phyloP scores from a whole-genome alignment of 1,140 invertebrate genomes.

The Medauroidea extradentata region DNA sequence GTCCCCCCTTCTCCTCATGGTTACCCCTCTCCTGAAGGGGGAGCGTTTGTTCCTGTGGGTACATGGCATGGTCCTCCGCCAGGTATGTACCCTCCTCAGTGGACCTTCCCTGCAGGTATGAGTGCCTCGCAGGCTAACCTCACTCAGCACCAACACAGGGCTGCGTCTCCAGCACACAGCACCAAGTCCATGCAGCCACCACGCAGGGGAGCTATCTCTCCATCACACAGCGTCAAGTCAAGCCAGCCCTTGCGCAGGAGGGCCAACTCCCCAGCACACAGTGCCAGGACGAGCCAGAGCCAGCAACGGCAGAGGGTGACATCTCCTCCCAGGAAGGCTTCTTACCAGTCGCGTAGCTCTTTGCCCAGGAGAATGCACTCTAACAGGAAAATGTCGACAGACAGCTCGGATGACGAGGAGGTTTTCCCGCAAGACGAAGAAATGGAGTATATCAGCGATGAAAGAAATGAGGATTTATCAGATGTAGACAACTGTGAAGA shows the following conservation, averaged over 20 bases:
- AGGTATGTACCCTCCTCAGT: slow-evolving; percentile 44
- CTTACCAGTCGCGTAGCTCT: too few relatives aligned
- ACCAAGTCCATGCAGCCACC: slow-evolving; percentile 47
- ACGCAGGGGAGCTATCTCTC: background rate
- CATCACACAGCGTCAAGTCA: background rate
- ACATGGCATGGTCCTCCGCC: slow-evolving; percentile 46
- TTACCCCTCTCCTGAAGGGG: slow-evolving; percentile 41
- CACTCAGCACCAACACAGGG: slow-evolving; percentile 29
- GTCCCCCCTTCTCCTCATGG: slow-evolving; percentile 37
- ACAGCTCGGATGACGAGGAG: slow-evolving; percentile 1
- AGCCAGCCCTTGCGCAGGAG: background rate
- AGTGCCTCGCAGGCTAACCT: slow-evolving; percentile 5
- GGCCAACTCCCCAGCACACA: background rate
- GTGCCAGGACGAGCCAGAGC: background rate
- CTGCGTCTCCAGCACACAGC: slow-evolving; percentile 63
- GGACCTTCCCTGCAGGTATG: slow-evolving; percentile 38
- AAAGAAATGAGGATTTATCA: too few relatives aligned
- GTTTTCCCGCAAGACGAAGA: background rate
- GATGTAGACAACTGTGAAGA: slow-evolving; percentile 6
- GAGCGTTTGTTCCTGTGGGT: slow-evolving; percentile 36
- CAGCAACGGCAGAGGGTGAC: too few relatives aligned
- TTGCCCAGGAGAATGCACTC: too few relatives aligned
- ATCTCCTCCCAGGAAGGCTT: too few relatives aligned
- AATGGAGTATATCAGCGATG: too few relatives aligned
- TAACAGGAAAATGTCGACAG: background rate